These are phyloP conservation scores for Enteromius mattozi DNA, from an alignment of 2,797 vertebrate species.

Conservation along the genomic window DNA sequence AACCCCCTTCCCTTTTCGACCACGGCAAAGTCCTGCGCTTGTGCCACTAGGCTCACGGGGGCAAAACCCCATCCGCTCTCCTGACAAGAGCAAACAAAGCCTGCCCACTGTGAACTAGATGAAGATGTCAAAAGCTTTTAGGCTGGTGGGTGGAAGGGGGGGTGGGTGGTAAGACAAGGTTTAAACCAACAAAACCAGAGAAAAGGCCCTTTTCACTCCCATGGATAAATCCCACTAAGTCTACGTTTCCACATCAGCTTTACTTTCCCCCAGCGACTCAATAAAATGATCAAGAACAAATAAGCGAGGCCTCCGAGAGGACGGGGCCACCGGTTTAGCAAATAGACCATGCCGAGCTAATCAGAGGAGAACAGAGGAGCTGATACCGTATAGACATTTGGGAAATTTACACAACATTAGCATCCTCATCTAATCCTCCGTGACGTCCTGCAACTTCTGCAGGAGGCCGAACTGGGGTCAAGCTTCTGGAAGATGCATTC, in stretches of 20 bases:
- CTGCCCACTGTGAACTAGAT: conserved; percentile 92
- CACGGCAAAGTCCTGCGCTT: conserved; percentile 95
- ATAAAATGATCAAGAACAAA: conserved; percentile 68
- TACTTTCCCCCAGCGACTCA: conserved; percentile 71
- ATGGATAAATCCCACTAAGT: conserved; percentile 82
- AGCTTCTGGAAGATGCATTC: background rate
- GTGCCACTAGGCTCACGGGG: conserved; percentile 93
- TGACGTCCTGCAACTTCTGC: conserved; percentile 5
- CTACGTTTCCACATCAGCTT: conserved; percentile 86
- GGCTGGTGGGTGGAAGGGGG: conserved; percentile 59
- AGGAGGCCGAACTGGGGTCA: conserved; percentile 1
- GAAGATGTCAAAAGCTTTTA: conserved; percentile 99
- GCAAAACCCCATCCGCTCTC: conserved; percentile 93
- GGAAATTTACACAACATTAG: conserved; percentile 45
- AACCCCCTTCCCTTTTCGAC: conserved; percentile 67
- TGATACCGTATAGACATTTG: conserved; percentile 41
- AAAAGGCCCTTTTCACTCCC: conserved; percentile 80
- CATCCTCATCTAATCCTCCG: background rate
- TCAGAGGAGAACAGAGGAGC: conserved; percentile 51
- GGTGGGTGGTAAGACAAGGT: conserved; percentile 70
- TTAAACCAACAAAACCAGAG: conserved; percentile 87
- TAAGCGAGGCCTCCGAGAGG: conserved; percentile 47
- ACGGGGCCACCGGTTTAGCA: conserved; percentile 48
- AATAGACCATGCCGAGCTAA: conserved; percentile 56
- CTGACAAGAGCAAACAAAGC: conserved; percentile 99